These are phyloP conservation scores for Lagorchestes hirsutus DNA, from an alignment of 2,797 vertebrate genomes.

Conservation along the genomic window DNA sequence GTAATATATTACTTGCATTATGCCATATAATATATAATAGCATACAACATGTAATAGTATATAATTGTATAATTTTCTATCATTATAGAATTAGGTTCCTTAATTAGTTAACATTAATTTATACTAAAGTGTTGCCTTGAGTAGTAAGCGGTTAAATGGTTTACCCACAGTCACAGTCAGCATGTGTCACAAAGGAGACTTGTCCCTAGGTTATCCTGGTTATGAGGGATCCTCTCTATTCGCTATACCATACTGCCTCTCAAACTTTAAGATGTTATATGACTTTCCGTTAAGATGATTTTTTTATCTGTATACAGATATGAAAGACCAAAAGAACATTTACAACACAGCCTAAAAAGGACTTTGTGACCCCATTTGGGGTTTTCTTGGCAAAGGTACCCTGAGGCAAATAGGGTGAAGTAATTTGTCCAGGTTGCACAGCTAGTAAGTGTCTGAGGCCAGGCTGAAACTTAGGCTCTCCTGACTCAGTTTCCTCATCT, in stretches of 20 bases:
- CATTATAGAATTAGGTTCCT: not conserved
- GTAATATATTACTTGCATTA: too few relatives aligned
- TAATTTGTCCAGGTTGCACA: not conserved
- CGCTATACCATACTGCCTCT: not conserved
- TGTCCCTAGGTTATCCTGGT: not conserved
- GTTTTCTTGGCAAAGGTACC: not conserved
- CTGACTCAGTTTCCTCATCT: not conserved
- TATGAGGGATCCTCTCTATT: not conserved
- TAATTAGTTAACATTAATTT: not conserved
- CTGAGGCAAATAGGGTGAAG: not conserved
- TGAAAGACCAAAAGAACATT: not conserved
- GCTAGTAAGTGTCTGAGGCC: not conserved
- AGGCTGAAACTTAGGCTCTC: not conserved
- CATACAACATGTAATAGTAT: too few relatives aligned
- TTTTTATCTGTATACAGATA: not conserved
- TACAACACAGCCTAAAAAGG: not conserved
- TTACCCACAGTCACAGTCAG: not conserved
- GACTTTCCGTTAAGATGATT: not conserved
- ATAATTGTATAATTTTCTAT: not conserved
- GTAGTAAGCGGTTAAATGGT: not conserved
- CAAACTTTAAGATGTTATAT: not conserved
- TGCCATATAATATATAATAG: too few relatives aligned
- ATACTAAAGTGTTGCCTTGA: not conserved
- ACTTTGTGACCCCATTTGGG: not conserved
- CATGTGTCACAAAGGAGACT: not conserved